A percentile compares a stretch with the other conserved stretches of the same genome.
Conservation (phyloP, 1,140 invertebrate genomes). For the Phymorhynchus buccinoides region DNA sequence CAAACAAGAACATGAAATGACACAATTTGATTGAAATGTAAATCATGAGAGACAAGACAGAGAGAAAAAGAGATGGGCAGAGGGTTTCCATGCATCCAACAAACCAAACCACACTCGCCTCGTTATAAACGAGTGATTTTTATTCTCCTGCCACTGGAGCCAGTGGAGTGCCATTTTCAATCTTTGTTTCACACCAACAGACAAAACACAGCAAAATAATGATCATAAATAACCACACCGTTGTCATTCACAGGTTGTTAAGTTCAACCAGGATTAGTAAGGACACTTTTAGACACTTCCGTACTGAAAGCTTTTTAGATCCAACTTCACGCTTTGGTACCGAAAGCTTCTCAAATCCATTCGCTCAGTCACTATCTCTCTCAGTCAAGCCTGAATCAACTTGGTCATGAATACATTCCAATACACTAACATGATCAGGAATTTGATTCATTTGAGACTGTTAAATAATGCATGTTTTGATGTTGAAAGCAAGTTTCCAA, state of each 20-base stretch:
- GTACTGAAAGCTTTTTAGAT: no score
- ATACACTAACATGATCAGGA: background rate
- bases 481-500: no score
- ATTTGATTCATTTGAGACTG: background rate
- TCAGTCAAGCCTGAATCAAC: background rate
- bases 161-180: background rate
- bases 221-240: background rate
- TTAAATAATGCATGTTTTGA: no score
- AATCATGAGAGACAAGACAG: background rate
- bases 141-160: slow-evolving; percentile 4
- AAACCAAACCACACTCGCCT: background rate
- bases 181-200: background rate
- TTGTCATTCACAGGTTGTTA: background rate
- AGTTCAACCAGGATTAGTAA: background rate
- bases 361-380: background rate
- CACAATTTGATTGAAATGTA: no score
- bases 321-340: background rate
- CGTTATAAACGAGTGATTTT: background rate
- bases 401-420: background rate
- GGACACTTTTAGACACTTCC: background rate
- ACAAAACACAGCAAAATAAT: background rate
- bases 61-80: background rate
- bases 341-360: no score
- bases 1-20: no score
- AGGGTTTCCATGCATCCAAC: background rate